A percentile compares a stretch with the other conserved stretches of the same genome.
Evolutionary conservation across 2,888 invertebrate species (phyloP).

Genomic region (Nomada fucata): DNA sequence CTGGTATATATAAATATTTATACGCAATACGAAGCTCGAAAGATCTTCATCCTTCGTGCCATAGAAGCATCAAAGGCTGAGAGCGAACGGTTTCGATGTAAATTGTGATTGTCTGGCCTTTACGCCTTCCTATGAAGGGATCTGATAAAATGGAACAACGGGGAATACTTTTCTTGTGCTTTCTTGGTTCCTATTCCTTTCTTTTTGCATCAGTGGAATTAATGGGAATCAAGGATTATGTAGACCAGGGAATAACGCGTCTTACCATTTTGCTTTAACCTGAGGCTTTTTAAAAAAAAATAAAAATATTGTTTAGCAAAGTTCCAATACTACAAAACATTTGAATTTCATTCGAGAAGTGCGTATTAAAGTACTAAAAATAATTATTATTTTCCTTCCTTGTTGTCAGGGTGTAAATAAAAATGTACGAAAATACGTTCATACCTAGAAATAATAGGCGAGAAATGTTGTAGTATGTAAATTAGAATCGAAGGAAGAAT

Average conservation of each 20-base stretch:
- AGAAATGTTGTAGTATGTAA: not conserved
- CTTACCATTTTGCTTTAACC: too few relatives aligned
- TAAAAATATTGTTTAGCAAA: too few relatives aligned
- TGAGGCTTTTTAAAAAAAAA: too few relatives aligned
- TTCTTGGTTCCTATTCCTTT: not conserved
- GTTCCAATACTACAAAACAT: too few relatives aligned
- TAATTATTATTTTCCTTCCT: too few relatives aligned
- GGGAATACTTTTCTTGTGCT: constrained; percentile 1
- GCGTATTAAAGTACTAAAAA: too few relatives aligned
- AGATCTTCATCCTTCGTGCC: constrained; percentile 18
- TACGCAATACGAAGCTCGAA: not conserved
- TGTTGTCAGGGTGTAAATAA: too few relatives aligned
- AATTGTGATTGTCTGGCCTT: constrained; percentile 20
- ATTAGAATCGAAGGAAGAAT: not conserved
- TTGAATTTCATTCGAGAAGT: too few relatives aligned
- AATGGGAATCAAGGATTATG: not conserved
- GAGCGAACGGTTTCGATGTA: constrained; percentile 32
- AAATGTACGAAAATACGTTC: too few relatives aligned
- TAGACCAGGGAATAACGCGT: too few relatives aligned
- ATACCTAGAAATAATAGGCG: too few relatives aligned
- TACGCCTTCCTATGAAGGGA: constrained; percentile 2
- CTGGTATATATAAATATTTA: not conserved
- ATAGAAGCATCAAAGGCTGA: constrained; percentile 23
- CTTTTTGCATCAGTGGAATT: not conserved
- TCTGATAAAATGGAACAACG: not conserved